Base-by-base conservation (phyloP, 1,140 invertebrate genomes). In the Apis florea region DNA sequence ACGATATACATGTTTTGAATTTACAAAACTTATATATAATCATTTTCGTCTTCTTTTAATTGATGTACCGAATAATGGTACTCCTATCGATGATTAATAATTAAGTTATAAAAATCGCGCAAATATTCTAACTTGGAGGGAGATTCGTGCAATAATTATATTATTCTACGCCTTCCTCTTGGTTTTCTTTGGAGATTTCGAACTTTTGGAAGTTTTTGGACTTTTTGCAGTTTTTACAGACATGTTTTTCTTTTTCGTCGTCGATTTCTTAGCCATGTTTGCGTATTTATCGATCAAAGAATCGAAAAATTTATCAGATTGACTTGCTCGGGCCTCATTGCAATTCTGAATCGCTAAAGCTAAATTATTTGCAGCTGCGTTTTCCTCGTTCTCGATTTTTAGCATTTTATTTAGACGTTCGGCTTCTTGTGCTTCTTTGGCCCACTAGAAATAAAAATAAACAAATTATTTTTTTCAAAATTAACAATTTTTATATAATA, bases 271-370 rank as follows among this genome's bases (percentile, higher is more conserved):
- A 1, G 90, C 83, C 63, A 90, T 88, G 15, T 92, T 93, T 12
- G 89, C 88, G 63, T 93, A 93, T 58, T 94, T 94, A 1, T 93
- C 90, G 59, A 93, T 93, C 24, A 94, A 79, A 8, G 92, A 92
- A 64, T 94, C 92, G 58, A 94, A 93, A 70, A 94, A 94, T 59
- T 75, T 92, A 4, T 93, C 90, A 15, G 92, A 85, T 49, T 92
- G 86, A 69, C 70, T 81, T 13, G 85, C 88, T 54, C 93, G 88
- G 3, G 84, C 89, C 51, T 85, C 90, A 56, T 93, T 92, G 31
- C 92, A 90, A 82, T 88, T 92, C 51, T 92, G 90, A 71, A 94
- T 93, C 3, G 85, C 90, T 12, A 93, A 79, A 21, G 90, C 86
- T 51, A 94, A 70, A 83, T 91, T 82, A 74, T 92, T 90, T 9